phyloP scores from a whole-genome alignment of 2,888 invertebrate genomes.

The Drosophila histrio region DNA sequence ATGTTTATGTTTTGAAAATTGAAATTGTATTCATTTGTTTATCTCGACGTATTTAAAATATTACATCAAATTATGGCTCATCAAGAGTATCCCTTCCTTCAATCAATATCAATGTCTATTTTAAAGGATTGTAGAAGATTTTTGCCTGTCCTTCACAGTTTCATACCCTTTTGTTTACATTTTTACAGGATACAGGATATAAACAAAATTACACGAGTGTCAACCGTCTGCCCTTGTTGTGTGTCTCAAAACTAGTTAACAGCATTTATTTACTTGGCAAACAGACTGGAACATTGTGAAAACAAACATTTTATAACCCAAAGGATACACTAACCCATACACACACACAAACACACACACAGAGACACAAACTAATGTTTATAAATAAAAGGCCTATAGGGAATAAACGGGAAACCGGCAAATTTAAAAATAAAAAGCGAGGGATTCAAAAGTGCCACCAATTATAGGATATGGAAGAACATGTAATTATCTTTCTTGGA shows the following conservation, averaged over 20 bases:
- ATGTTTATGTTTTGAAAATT: too few relatives aligned
- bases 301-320: constrained; percentile 57
- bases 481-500: background rate
- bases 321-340: constrained; percentile 10
- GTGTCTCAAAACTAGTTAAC: constrained; percentile 64
- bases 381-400: background rate
- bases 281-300: constrained; percentile 53
- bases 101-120: background rate
- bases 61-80: background rate
- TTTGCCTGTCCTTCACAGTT: constrained; percentile 3
- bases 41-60: too few relatives aligned
- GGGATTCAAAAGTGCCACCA: background rate
- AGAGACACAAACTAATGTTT: constrained; percentile 4
- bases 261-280: constrained; percentile 72
- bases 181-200: background rate
- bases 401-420: background rate
- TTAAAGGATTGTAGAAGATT: background rate
- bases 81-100: background rate
- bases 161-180: constrained; percentile 3
- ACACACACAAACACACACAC: background rate
- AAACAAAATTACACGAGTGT: constrained; percentile 4
- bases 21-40: too few relatives aligned
- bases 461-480: background rate
- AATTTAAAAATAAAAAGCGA: background rate
- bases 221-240: background rate